Percentiles rank a stretch among this genome's conserved stretches.
phyloP scores from a whole-genome alignment of 2,888 invertebrate species.

The Mylabris sibirica region DNA sequence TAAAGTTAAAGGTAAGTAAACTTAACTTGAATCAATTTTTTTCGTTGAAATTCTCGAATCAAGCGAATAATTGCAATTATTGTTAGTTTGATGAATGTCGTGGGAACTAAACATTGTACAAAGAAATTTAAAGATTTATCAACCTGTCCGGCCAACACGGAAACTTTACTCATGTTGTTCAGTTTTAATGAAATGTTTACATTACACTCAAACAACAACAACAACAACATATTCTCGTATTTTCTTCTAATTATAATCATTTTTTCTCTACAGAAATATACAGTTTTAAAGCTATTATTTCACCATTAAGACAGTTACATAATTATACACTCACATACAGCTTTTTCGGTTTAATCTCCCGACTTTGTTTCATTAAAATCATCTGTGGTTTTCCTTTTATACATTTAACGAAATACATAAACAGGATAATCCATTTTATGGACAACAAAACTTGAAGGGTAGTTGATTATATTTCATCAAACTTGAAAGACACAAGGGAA shows the following conservation, averaged over 20 bases:
- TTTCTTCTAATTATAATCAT: neutral
- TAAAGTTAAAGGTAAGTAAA: neutral
- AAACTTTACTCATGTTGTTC: slow-evolving; percentile 23
- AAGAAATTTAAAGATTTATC: slow-evolving; percentile 45
- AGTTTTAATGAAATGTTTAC: slow-evolving; percentile 22
- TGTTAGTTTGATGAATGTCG: slow-evolving; percentile 38
- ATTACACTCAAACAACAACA: slow-evolving; percentile 6
- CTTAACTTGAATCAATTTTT: no score
- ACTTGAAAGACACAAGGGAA: slow-evolving; percentile 21
- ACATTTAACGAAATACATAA: neutral
- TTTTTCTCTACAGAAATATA: neutral
- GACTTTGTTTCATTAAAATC: neutral
- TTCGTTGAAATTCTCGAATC: no score
- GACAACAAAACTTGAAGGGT: slow-evolving; percentile 18
- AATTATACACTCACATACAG: neutral
- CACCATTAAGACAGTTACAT: slow-evolving; percentile 18
- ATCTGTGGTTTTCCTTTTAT: neutral
- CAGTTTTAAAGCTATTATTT: slow-evolving; percentile 16
- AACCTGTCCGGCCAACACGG: slow-evolving; percentile 32
- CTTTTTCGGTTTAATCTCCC: neutral
- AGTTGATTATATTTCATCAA: slow-evolving; percentile 22
- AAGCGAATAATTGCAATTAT: neutral
- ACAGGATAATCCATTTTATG: neutral
- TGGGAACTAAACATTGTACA: slow-evolving; percentile 44
- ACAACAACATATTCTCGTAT: neutral